These are phyloP conservation scores for Platichthys flesus DNA, from an alignment of 2,113 vertebrate species.

Conservation along the genomic window DNA sequence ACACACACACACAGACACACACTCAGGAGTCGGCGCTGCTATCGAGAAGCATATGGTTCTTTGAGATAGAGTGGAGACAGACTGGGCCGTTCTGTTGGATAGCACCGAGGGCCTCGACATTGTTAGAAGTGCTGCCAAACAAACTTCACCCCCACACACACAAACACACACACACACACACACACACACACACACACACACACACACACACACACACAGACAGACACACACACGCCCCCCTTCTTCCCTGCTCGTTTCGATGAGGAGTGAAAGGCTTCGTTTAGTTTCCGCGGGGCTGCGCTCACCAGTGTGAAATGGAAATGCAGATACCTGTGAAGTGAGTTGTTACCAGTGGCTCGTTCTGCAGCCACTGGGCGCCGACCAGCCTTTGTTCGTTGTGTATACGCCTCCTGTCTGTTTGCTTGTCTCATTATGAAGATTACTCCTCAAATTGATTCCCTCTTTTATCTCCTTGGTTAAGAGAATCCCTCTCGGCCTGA, in stretches of 20 bases:
- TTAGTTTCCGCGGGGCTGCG: background rate
- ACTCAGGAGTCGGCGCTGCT: constrained; percentile 20
- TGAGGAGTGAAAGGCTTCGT: constrained; percentile 7
- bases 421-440: constrained; percentile 64
- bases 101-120: constrained; percentile 64
- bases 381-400: constrained; percentile 23
- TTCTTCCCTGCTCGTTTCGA: constrained; percentile 40
- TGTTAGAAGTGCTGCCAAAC: constrained; percentile 76
- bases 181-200: constrained; percentile 13
- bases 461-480: constrained; percentile 33
- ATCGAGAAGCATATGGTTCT: constrained; percentile 72
- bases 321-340: constrained; percentile 32
- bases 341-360: background rate
- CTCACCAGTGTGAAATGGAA: constrained; percentile 21
- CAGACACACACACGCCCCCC: constrained; percentile 30
- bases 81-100: constrained; percentile 62
- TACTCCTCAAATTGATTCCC: constrained; percentile 56
- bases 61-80: constrained; percentile 74
- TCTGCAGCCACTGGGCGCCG: constrained; percentile 23
- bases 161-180: constrained; percentile 35
- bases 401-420: constrained; percentile 24
- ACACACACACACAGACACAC: background rate
- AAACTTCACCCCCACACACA: constrained; percentile 20
- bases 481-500: background rate
- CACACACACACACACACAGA: constrained; percentile 35